Evolutionary conservation across 1,140 invertebrate genomes (phyloP).

Genomic region (Caenorhabditis inopinata): DNA sequence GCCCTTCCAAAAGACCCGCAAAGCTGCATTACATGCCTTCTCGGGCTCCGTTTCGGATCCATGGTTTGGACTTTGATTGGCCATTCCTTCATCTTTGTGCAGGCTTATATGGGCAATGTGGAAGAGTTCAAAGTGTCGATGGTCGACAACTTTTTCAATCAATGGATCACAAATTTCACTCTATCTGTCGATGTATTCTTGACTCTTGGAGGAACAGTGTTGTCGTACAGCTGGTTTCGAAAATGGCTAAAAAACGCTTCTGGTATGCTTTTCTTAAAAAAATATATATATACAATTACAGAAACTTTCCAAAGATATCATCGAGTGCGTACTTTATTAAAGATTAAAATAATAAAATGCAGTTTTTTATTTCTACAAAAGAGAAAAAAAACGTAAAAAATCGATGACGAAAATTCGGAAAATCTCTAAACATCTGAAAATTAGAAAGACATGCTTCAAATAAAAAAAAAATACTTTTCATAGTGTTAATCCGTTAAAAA

Average conservation of each 20-base stretch:
- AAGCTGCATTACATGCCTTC: conserved; percentile 64
- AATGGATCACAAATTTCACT: conserved; percentile 66
- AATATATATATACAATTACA: too few relatives aligned
- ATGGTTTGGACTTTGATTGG: conserved; percentile 66
- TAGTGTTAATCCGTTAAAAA: too few relatives aligned
- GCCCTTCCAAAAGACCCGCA: conserved; percentile 65
- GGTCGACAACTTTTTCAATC: conserved; percentile 65
- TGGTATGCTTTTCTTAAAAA: conserved; percentile 50
- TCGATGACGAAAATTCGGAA: too few relatives aligned
- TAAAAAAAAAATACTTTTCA: too few relatives aligned
- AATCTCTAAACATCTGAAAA: too few relatives aligned
- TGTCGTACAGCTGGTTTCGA: conserved; percentile 63
- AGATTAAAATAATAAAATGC: not conserved
- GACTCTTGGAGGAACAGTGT: conserved; percentile 57
- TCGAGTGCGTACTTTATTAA: too few relatives aligned
- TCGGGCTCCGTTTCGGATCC: conserved; percentile 61
- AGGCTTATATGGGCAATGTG: conserved; percentile 64
- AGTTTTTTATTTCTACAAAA: conserved; percentile 18
- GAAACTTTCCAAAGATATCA: too few relatives aligned
- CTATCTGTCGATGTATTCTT: conserved; percentile 61
- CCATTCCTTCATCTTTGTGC: conserved; percentile 66
- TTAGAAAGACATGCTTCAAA: too few relatives aligned
- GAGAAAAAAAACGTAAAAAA: too few relatives aligned
- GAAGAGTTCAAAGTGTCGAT: conserved; percentile 64
- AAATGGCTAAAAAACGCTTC: conserved; percentile 65